Base-by-base conservation (phyloP, 2,888 invertebrate genomes). In the Euproctis similis region DNA sequence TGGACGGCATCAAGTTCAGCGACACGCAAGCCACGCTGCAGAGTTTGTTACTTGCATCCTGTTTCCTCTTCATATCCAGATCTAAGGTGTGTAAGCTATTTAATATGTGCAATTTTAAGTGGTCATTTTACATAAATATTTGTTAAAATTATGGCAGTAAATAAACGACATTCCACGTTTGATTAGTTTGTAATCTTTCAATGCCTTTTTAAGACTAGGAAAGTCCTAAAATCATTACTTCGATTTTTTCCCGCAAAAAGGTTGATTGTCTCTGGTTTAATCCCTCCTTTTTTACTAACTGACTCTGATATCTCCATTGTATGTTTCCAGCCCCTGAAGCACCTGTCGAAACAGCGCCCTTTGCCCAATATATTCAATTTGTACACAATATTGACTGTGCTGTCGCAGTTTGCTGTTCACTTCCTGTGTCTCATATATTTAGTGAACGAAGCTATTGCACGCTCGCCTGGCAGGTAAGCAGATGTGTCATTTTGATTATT, bases 21-120 rank as follows among this genome's bases (percentile, higher is more conserved):
- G 98, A 99, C 71, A 92, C 93, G 11, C 99, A 99, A 76, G 98
- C 98, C 1, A 99, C 99, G 1, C 82, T 99, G 42, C 99, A 99
- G 74, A 99, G 98, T 14, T 85, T 99, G 6, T 85, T 99, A 30
- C 81, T 99, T 37, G 98, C 99, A 0, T 95, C 95, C 0, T 99
- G 98, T 71, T 99, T 99, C 76, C 87, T 99, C 24, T 99, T 98
- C 64, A 98, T 99, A 62, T 98, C 98, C 2, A 88, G 97, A 53
- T 98, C 98, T 7, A 98, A 98, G 90, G 96, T 95, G 64, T 59
- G 45, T 34, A n/a, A n/a, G n/a, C n/a, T n/a, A n/a, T n/a, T n/a
- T n/a, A n/a, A n/a, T n/a, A n/a, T n/a, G n/a, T n/a, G n/a, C n/a
- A n/a, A n/a, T n/a, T n/a, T n/a, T n/a, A n/a, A n/a, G n/a, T n/a